A percentile compares a stretch with the other conserved stretches of the same genome.
phyloP scores from a whole-genome alignment of 2,888 invertebrate genomes.

The Holacanthella duospinosa region DNA sequence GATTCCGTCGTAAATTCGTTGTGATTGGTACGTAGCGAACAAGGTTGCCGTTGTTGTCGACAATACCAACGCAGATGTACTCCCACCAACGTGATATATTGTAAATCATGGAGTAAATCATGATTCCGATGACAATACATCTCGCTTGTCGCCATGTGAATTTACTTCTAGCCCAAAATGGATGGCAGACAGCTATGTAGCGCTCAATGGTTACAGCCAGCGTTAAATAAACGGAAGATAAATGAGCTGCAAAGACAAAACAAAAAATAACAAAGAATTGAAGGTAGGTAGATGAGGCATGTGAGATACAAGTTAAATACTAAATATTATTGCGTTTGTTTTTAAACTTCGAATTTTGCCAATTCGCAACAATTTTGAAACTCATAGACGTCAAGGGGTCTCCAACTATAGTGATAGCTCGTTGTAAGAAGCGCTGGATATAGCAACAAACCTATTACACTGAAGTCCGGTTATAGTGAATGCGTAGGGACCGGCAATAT shows the following conservation, averaged over 20 bases:
- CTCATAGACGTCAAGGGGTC: too few species aligned
- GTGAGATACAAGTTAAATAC: too few species aligned
- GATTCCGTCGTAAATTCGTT: conserved; percentile 14
- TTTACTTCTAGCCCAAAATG: conserved; percentile 13
- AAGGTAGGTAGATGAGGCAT: not conserved
- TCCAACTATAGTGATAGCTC: too few species aligned
- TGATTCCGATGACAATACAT: conserved; percentile 13
- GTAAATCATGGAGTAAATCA: conserved; percentile 16
- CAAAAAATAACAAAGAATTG: not conserved
- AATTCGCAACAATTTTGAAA: too few species aligned
- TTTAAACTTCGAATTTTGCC: too few species aligned
- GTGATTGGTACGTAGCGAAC: conserved; percentile 18
- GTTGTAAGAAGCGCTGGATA: too few species aligned
- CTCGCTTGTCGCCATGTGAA: conserved; percentile 16
- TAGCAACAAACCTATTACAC: too few species aligned
- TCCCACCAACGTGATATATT: conserved; percentile 30
- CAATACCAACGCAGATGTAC: conserved; percentile 14
- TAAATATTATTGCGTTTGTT: too few species aligned
- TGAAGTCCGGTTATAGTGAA: too few species aligned
- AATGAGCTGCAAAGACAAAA: conserved; percentile 19
- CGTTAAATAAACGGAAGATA: conserved; percentile 25
- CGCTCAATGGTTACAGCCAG: conserved; percentile 28
- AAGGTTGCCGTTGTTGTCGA: conserved; percentile 14
- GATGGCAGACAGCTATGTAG: conserved; percentile 15
- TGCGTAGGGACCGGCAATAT: too few species aligned